Percentiles rank a stretch among this genome's conserved stretches.
These are phyloP conservation scores for Macaca fascicularis DNA, from an alignment of 2,113 vertebrate genomes.

Conservation along the genomic window DNA sequence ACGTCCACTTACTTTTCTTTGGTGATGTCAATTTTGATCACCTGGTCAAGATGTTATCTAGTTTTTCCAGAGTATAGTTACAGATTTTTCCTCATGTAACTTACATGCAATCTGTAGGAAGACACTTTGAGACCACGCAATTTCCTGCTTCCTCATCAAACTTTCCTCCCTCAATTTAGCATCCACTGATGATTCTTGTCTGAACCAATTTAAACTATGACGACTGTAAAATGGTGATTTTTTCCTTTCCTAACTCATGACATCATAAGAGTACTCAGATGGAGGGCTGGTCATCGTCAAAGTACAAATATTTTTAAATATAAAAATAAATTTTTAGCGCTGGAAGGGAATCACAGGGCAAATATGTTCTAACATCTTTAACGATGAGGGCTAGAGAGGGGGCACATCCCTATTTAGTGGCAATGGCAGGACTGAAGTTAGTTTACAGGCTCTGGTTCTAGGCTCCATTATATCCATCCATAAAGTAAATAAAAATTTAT, in stretches of 20 bases:
- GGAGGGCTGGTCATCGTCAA: background rate
- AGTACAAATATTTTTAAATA: too few relatives aligned
- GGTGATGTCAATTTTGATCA: background rate
- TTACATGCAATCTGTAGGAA: background rate
- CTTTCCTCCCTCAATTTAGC: background rate
- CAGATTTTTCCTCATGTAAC: background rate
- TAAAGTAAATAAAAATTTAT: background rate
- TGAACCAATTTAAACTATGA: background rate
- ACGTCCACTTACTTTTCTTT: background rate
- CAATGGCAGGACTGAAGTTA: background rate
- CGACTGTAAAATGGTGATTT: background rate
- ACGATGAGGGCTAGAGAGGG: background rate
- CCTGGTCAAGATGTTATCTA: background rate
- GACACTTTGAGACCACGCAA: background rate
- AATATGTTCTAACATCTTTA: background rate
- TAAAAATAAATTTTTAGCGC: background rate
- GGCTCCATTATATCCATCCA: background rate
- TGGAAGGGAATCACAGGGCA: background rate
- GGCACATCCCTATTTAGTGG: background rate
- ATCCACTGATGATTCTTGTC: background rate
- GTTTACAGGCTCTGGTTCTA: background rate
- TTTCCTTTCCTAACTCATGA: background rate
- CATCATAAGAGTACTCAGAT: background rate
- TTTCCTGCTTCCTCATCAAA: slow-evolving; percentile 1
- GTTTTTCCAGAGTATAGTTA: background rate